Percentiles rank a stretch among this genome's conserved stretches.
phyloP scores from a whole-genome alignment of 2,888 invertebrate species.

The Luffia ferchaultella region DNA sequence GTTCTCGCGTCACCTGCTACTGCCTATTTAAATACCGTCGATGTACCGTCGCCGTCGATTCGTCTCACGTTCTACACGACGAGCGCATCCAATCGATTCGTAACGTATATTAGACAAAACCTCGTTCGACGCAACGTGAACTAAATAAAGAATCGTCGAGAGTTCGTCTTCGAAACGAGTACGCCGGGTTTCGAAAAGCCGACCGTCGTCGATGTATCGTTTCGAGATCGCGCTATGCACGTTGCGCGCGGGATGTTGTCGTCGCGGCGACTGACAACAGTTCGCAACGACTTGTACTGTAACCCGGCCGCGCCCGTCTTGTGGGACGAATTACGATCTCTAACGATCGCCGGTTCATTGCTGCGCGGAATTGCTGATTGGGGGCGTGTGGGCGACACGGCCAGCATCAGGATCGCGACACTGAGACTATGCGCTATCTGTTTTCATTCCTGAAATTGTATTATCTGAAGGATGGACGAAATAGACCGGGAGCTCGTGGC shows the following conservation, averaged over 20 bases:
- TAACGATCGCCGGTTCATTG: slow-evolving; percentile 50
- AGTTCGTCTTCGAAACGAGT: too few species aligned
- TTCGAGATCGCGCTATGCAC: slow-evolving; percentile 22
- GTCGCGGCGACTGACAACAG: slow-evolving; percentile 46
- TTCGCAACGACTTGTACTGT: slow-evolving; percentile 17
- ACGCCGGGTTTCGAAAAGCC: too few species aligned
- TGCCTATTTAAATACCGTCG: too few species aligned
- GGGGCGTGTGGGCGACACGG: slow-evolving; percentile 38
- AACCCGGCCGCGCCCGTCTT: slow-evolving; percentile 22
- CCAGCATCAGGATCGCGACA: too few species aligned
- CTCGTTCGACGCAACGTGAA: too few species aligned
- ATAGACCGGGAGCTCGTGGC: too few species aligned
- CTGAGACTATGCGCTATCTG: too few species aligned
- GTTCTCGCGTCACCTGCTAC: neutral
- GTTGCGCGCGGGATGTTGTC: slow-evolving; percentile 47
- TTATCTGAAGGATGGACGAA: too few species aligned
- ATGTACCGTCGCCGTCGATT: neutral
- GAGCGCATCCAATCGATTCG: neutral
- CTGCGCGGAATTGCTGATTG: slow-evolving; percentile 41
- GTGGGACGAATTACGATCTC: slow-evolving; percentile 31
- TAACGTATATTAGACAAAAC: neutral
- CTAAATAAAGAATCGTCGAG: too few species aligned
- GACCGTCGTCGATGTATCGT: too few species aligned
- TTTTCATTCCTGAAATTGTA: too few species aligned
- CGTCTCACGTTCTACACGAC: neutral